Evolutionary conservation across 2,888 invertebrate genomes (phyloP).

Genomic region (Temnothorax ravouxi): DNA sequence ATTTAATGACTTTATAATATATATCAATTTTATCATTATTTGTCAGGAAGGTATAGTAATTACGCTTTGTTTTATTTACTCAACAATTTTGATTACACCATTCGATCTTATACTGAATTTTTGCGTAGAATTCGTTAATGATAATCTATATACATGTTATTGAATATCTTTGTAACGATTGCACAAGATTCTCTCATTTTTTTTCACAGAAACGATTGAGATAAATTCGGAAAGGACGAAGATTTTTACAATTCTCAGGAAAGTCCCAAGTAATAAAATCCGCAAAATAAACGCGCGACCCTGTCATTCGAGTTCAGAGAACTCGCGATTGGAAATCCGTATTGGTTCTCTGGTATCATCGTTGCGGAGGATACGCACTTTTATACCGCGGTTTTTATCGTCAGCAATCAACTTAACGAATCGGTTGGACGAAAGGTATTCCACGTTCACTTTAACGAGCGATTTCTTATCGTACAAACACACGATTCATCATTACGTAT

Average conservation of each 20-base stretch:
- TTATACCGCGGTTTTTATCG: constrained; percentile 51
- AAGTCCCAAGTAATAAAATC: constrained; percentile 35
- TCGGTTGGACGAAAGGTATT: constrained; percentile 46
- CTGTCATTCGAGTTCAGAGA: constrained; percentile 22
- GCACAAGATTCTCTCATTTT: not conserved
- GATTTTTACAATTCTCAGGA: constrained; percentile 12
- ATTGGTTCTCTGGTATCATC: constrained; percentile 60
- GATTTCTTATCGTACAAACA: not conserved
- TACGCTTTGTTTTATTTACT: not conserved
- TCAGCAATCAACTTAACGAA: constrained; percentile 50
- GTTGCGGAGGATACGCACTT: constrained; percentile 47
- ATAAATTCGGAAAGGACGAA: not conserved
- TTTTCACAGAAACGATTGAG: not conserved
- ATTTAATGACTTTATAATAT: not conserved
- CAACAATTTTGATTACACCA: not conserved
- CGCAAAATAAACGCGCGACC: not conserved
- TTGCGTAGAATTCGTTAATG: not conserved
- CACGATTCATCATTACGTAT: constrained; percentile 18
- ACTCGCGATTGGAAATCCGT: constrained; percentile 62
- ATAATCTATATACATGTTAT: not conserved
- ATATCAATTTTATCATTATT: not conserved
- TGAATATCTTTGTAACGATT: not conserved
- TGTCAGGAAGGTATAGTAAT: not conserved
- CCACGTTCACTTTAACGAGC: constrained; percentile 39
- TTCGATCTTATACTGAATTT: not conserved